These are phyloP conservation scores for Sipunculus nudus DNA, from an alignment of 2,888 invertebrate genomes.

Conservation along the genomic window DNA sequence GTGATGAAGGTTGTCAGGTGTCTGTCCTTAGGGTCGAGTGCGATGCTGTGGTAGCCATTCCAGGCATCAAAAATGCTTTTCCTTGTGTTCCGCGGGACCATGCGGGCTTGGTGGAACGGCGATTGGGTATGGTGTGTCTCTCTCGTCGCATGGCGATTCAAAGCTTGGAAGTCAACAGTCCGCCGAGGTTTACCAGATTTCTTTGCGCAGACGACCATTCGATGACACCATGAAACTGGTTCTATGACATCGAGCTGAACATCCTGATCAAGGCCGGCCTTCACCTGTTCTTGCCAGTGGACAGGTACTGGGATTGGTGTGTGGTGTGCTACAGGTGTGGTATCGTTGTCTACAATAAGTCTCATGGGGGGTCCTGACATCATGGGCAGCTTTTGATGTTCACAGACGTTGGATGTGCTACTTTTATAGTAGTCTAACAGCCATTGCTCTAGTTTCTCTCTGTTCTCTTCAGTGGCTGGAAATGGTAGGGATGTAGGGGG, in stretches of 20 bases:
- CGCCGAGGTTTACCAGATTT: slow-evolving; percentile 40
- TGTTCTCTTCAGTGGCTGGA: slow-evolving; percentile 22
- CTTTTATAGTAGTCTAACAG: slow-evolving; percentile 20
- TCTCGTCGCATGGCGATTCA: slow-evolving; percentile 37
- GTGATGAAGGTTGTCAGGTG: slow-evolving; percentile 38
- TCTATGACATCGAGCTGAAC: slow-evolving; percentile 30
- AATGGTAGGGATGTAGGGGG: slow-evolving; percentile 21
- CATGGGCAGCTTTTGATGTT: slow-evolving; percentile 22
- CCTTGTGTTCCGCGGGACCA: slow-evolving; percentile 34
- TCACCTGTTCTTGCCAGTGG: slow-evolving; percentile 30
- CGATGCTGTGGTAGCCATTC: slow-evolving; percentile 26
- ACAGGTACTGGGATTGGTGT: slow-evolving; percentile 29
- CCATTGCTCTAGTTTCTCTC: slow-evolving; percentile 14
- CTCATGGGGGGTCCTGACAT: slow-evolving; percentile 27
- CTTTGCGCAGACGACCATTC: slow-evolving; percentile 27
- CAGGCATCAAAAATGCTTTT: slow-evolving; percentile 40
- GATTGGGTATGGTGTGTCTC: slow-evolving; percentile 43
- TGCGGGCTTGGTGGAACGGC: slow-evolving; percentile 40
- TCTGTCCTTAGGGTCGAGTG: not conserved
- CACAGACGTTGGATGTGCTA: slow-evolving; percentile 32
- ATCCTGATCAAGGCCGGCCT: slow-evolving; percentile 26
- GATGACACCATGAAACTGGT: slow-evolving; percentile 25
- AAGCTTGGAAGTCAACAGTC: slow-evolving; percentile 45
- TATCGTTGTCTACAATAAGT: slow-evolving; percentile 24
- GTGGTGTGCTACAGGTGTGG: slow-evolving; percentile 25